Conservation (phyloP, 2,888 invertebrate genomes). For the Agonopterix alstromeriana region DNA sequence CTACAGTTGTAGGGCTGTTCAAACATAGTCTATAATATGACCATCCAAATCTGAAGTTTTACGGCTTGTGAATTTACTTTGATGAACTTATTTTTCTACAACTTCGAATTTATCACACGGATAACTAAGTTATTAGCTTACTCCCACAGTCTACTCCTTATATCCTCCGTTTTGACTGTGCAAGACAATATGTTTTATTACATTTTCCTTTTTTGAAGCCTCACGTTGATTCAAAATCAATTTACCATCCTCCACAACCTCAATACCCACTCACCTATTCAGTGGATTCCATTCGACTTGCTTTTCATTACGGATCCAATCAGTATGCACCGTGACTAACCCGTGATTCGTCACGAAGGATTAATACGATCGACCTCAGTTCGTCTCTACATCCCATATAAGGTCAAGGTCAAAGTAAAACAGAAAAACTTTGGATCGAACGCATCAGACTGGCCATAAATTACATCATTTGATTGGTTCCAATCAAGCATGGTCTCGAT, state of each 20-base stretch:
- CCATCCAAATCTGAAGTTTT: too few relatives aligned
- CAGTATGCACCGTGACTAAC: constrained; percentile 50
- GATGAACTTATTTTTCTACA: too few relatives aligned
- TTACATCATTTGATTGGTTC: constrained; percentile 68
- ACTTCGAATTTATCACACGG: too few relatives aligned
- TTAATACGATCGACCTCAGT: constrained; percentile 33
- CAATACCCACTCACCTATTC: constrained; percentile 33
- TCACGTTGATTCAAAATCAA: constrained; percentile 3
- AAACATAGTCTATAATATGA: too few relatives aligned
- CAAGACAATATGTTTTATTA: too few relatives aligned
- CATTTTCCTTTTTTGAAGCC: neutral
- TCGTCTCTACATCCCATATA: constrained; percentile 22
- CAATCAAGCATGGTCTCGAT: constrained; percentile 61
- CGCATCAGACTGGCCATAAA: constrained; percentile 49
- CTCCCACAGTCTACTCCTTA: too few relatives aligned
- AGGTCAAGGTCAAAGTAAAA: constrained; percentile 46
- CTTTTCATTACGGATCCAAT: constrained; percentile 55
- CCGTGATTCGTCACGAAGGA: constrained; percentile 60
- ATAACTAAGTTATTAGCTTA: too few relatives aligned
- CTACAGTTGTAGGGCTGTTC: too few relatives aligned
- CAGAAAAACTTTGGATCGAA: constrained; percentile 27
- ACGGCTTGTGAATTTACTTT: too few relatives aligned
- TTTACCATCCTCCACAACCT: constrained; percentile 10
- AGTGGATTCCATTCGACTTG: constrained; percentile 37
- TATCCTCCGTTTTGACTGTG: too few relatives aligned